These are phyloP conservation scores for Phylloscopus trochiloides DNA, from an alignment of 2,113 vertebrate species.

Conservation along the genomic window DNA sequence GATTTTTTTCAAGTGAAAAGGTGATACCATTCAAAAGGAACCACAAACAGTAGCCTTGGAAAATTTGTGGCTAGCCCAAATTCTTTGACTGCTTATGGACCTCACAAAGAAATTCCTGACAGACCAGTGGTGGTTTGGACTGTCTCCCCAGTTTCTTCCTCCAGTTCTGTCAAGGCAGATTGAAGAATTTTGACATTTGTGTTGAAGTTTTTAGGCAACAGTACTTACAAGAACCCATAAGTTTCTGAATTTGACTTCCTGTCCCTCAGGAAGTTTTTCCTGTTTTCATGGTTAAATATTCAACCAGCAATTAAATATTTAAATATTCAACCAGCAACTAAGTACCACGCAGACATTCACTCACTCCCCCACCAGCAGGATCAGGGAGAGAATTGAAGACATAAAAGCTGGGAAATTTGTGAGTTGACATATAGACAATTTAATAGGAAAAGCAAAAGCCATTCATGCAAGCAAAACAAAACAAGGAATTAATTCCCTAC, in stretches of 20 bases:
- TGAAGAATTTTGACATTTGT: neutral
- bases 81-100: neutral
- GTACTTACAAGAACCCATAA: neutral
- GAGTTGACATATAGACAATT: neutral
- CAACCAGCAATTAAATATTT: neutral
- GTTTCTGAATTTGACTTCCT: neutral
- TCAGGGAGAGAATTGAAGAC: neutral
- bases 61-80: neutral
- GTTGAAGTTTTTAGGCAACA: neutral
- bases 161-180: neutral
- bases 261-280: neutral
- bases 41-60: neutral
- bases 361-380: neutral
- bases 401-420: neutral
- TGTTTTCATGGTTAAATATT: neutral
- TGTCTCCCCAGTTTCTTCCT: neutral
- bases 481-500: neutral
- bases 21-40: neutral
- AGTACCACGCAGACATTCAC: accelerated
- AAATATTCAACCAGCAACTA: neutral
- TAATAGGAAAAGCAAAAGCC: neutral
- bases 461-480: neutral
- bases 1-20: neutral
- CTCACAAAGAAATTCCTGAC: neutral
- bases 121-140: neutral